Evolutionary conservation across 2,888 invertebrate genomes (phyloP).

Genomic region (Cheilosia urbana): DNA sequence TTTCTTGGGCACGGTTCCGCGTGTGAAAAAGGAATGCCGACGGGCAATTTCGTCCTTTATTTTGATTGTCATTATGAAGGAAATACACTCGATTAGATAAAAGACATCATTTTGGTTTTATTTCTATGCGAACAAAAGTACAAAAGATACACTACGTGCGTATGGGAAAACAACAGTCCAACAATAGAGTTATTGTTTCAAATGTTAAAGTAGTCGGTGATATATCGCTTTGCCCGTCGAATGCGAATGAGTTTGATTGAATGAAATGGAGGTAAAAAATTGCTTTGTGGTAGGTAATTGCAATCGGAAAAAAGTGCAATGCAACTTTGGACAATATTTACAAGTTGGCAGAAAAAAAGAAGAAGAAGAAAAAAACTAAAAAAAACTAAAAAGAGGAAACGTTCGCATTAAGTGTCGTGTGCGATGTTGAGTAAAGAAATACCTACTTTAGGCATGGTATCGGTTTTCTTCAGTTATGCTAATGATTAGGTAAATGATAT

Average conservation of each 20-base stretch:
- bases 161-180: constrained; percentile 23
- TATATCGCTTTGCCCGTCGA: constrained; percentile 45
- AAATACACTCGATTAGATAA: constrained; percentile 36
- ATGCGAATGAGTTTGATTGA: constrained; percentile 45
- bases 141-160: constrained; percentile 35
- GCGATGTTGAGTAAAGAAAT: neutral
- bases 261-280: constrained; percentile 18
- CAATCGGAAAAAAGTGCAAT: neutral
- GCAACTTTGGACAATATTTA: neutral
- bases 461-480: neutral
- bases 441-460: neutral
- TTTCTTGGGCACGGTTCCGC: constrained; percentile 26
- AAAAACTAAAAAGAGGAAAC: neutral
- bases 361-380: no score
- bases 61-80: constrained; percentile 60
- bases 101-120: constrained; percentile 40
- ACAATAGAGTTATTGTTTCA: constrained; percentile 54
- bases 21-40: constrained; percentile 45
- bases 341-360: constrained; percentile 2
- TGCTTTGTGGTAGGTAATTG: constrained; percentile 13
- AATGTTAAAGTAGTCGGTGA: constrained; percentile 22
- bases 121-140: neutral
- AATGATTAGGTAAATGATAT: constrained; percentile 22
- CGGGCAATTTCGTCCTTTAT: constrained; percentile 64
- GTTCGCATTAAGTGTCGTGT: constrained; percentile 22